phyloP scores from a whole-genome alignment of 1,140 invertebrate genomes.

The Lasaia peninsularis region DNA sequence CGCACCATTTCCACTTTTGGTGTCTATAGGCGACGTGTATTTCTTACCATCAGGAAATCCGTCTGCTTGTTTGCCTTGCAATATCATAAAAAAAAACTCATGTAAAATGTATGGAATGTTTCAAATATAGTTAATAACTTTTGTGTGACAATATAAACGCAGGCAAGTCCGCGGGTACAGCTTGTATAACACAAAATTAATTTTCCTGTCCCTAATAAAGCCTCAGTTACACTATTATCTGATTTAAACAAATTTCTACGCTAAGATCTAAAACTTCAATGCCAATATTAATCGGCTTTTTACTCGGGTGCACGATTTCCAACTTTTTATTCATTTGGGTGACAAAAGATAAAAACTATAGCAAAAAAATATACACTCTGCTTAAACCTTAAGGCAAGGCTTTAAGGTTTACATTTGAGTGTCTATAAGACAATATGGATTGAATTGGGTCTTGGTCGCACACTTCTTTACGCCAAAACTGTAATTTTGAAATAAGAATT shows the following conservation, averaged over 20 bases:
- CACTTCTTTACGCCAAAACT: conserved; percentile 6
- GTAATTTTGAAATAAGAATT: conserved; percentile 3
- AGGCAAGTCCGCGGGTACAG: no score
- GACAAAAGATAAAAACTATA: conserved; percentile 63
- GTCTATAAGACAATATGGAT: conserved; percentile 23
- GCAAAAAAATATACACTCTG: conserved; percentile 26
- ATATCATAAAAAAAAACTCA: no score
- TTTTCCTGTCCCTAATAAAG: no score
- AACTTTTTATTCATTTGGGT: conserved; percentile 65
- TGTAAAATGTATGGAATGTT: no score
- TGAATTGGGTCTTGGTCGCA: conserved; percentile 49
- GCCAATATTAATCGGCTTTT: conserved; percentile 69
- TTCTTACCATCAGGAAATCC: no score
- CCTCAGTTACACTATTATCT: conserved; percentile 32
- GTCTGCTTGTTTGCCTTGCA: no score
- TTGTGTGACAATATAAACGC: no score
- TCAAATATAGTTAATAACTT: no score
- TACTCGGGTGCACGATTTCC: conserved; percentile 62
- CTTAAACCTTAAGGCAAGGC: conserved; percentile 1
- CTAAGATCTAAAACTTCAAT: conserved; percentile 56
- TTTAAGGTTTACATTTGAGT: conserved; percentile 23
- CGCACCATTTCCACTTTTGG: no score
- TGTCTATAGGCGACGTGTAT: no score
- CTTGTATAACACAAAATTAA: no score
- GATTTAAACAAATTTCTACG: conserved; percentile 57